phyloP scores from a whole-genome alignment of 2,888 invertebrate genomes.

The Apamea anceps region DNA sequence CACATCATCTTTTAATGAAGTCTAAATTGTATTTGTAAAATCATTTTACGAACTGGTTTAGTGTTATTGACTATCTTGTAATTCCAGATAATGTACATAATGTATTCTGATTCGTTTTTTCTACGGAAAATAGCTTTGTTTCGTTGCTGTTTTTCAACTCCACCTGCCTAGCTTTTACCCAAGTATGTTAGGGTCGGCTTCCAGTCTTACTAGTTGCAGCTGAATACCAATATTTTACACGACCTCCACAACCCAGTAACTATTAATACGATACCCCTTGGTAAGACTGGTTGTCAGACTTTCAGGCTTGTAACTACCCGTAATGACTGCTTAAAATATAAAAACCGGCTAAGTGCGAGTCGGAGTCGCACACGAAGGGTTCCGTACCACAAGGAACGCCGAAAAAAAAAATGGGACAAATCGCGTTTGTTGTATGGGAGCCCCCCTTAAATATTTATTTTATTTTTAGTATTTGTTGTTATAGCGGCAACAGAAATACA shows the following conservation, averaged over 20 bases:
- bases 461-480: too few species aligned
- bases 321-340: not conserved
- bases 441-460: too few species aligned
- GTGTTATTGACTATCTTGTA: not conserved
- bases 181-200: not conserved
- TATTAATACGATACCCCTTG: not conserved
- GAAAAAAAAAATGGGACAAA: too few species aligned
- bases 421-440: too few species aligned
- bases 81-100: not conserved
- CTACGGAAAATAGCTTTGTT: not conserved
- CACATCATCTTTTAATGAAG: not conserved
- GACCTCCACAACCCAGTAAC: not conserved
- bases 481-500: too few species aligned
- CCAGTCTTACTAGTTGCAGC: not conserved
- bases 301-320: too few species aligned
- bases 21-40: not conserved
- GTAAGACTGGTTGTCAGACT: not conserved
- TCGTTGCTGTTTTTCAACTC: not conserved
- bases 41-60: not conserved
- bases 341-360: too few species aligned
- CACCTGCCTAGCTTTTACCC: not conserved
- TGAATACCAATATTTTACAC: not conserved
- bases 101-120: not conserved
- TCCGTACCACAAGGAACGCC: too few species aligned
- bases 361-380: too few species aligned